Conservation (phyloP, 2,113 vertebrate genomes). For the Nesogale talazaci region DNA sequence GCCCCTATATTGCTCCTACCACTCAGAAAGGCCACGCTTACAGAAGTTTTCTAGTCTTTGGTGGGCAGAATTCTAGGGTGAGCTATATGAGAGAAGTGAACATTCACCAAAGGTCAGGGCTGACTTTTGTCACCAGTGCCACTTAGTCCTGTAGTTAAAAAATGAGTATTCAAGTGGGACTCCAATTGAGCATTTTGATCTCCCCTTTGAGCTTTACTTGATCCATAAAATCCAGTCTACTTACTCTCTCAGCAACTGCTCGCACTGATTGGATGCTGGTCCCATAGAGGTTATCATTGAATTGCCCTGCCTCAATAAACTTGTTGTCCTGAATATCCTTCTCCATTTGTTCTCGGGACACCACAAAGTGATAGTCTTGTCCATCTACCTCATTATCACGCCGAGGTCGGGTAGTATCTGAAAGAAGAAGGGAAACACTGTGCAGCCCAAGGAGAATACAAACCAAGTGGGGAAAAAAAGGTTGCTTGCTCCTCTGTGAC, state of each 20-base stretch:
- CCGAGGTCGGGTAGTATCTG: slow-evolving; percentile 97
- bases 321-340: slow-evolving; percentile 99
- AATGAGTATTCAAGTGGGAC: not conserved
- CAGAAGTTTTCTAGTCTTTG: not conserved
- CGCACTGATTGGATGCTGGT: slow-evolving; percentile 98
- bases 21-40: not conserved
- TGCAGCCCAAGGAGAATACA: not conserved
- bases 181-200: not conserved
- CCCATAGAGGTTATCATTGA: slow-evolving; percentile 98
- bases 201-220: not conserved
- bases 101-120: not conserved
- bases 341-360: slow-evolving; percentile 98
- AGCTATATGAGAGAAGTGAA: not conserved
- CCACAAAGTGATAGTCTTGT: slow-evolving; percentile 98
- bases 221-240: slow-evolving; percentile 63
- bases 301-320: slow-evolving; percentile 98
- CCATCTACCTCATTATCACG: slow-evolving; percentile 97
- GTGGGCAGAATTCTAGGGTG: not conserved
- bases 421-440: slow-evolving; percentile 21
- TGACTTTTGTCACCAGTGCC: not conserved
- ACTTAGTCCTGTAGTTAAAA: not conserved
- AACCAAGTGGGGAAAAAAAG: not conserved
- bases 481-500: not conserved
- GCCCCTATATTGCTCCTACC: not conserved
- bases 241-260: slow-evolving; percentile 96